phyloP scores from a whole-genome alignment of 2,113 vertebrate genomes.

The Tragelaphus strepsiceros region DNA sequence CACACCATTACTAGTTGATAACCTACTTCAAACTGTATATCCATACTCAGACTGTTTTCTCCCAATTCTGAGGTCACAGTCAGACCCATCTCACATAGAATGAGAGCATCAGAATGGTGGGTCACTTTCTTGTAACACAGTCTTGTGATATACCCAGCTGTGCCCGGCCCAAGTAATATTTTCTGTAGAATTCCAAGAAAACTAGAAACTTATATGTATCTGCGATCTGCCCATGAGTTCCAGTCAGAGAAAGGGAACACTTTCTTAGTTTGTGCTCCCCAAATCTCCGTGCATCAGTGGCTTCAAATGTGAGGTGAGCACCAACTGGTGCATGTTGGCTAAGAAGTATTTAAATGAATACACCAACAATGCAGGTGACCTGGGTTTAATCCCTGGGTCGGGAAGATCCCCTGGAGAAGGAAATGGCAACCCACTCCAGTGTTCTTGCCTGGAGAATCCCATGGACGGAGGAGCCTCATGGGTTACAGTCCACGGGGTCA shows the following conservation, averaged over 20 bases:
- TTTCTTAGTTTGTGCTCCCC: not conserved
- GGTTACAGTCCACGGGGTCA: too few species aligned
- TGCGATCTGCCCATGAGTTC: not conserved
- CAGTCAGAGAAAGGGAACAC: not conserved
- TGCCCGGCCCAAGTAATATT: not conserved
- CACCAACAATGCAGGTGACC: not conserved
- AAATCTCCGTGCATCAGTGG: not conserved
- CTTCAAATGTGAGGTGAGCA: not conserved
- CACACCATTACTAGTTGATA: not conserved
- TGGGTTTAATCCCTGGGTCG: too few species aligned
- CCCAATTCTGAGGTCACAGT: not conserved
- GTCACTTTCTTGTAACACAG: not conserved
- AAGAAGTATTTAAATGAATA: not conserved
- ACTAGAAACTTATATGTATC: not conserved
- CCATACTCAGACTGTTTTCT: not conserved
- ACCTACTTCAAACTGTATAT: not conserved
- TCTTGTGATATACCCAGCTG: not conserved
- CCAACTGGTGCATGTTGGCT: not conserved
- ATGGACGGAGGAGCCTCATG: too few species aligned
- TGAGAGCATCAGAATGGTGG: not conserved
- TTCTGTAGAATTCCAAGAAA: not conserved
- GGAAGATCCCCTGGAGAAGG: too few species aligned
- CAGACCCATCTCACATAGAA: not conserved
- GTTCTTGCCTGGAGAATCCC: too few species aligned
- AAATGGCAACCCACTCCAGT: too few species aligned